phyloP scores from a whole-genome alignment of 2,888 invertebrate genomes.

The Synergus gifuensis region DNA sequence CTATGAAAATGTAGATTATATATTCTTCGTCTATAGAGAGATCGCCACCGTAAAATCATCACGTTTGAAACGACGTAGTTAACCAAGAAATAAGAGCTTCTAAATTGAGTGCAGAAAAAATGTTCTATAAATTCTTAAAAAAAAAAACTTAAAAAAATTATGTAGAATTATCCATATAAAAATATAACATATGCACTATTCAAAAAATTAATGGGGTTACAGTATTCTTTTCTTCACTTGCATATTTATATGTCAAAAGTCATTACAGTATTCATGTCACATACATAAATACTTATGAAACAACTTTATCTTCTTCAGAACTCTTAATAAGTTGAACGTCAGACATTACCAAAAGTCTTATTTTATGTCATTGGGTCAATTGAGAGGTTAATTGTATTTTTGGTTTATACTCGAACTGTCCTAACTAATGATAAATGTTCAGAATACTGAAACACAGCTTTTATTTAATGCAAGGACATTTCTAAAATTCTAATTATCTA shows the following conservation, averaged over 20 bases:
- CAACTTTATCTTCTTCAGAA: not conserved
- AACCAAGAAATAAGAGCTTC: no score
- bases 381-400: not conserved
- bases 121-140: no score
- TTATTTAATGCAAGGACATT: not conserved
- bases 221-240: no score
- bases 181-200: no score
- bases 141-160: no score
- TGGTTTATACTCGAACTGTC: not conserved
- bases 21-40: not conserved
- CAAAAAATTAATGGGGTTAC: no score
- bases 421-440: not conserved
- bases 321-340: not conserved
- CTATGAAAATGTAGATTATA: constrained; percentile 16
- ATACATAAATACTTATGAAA: not conserved
- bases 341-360: not conserved
- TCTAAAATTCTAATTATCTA: not conserved
- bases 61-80: constrained; percentile 5
- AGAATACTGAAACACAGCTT: not conserved
- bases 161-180: no score
- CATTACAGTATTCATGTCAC: no score
- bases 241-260: no score
- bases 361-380: not conserved
- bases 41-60: not conserved
- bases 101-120: not conserved